These are phyloP conservation scores for Ormyrus thymus DNA, from an alignment of 2,888 invertebrate species.

Conservation along the genomic window DNA sequence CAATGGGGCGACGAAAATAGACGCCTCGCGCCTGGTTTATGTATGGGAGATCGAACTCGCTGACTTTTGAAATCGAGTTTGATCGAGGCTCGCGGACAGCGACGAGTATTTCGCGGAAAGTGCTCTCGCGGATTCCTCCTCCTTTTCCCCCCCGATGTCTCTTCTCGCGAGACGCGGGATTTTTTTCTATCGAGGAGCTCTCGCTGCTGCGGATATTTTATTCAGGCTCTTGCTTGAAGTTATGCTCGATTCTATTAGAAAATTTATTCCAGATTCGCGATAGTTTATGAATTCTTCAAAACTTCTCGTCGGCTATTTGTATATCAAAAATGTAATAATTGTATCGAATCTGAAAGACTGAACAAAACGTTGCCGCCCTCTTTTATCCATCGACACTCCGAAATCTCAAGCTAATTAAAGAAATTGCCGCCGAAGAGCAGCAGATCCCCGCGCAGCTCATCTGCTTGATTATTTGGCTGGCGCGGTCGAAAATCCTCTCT, in stretches of 20 bases:
- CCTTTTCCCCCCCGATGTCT: too few relatives aligned
- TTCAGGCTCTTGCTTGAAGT: background rate
- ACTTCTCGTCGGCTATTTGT: too few relatives aligned
- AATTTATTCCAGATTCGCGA: too few relatives aligned
- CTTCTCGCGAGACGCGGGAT: background rate
- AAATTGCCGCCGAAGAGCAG: too few relatives aligned
- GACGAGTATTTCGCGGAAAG: background rate
- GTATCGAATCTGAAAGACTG: too few relatives aligned
- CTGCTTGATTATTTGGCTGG: conserved; percentile 5
- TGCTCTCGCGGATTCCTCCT: background rate
- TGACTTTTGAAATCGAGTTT: conserved; percentile 35
- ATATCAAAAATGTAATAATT: too few relatives aligned
- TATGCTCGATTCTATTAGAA: too few relatives aligned
- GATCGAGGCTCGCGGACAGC: background rate
- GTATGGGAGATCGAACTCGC: background rate
- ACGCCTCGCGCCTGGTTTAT: background rate
- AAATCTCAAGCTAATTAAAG: too few relatives aligned
- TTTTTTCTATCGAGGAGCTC: background rate
- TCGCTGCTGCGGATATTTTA: background rate
- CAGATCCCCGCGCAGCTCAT: too few relatives aligned
- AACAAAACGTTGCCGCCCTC: too few relatives aligned
- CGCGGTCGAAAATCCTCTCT: background rate
- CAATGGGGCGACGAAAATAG: background rate
- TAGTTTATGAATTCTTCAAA: too few relatives aligned
- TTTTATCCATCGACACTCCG: too few relatives aligned